A percentile compares a stretch with the other conserved stretches of the same genome.
Evolutionary conservation across 2,113 vertebrate species (phyloP).

Genomic region (Physeter macrocephalus): DNA sequence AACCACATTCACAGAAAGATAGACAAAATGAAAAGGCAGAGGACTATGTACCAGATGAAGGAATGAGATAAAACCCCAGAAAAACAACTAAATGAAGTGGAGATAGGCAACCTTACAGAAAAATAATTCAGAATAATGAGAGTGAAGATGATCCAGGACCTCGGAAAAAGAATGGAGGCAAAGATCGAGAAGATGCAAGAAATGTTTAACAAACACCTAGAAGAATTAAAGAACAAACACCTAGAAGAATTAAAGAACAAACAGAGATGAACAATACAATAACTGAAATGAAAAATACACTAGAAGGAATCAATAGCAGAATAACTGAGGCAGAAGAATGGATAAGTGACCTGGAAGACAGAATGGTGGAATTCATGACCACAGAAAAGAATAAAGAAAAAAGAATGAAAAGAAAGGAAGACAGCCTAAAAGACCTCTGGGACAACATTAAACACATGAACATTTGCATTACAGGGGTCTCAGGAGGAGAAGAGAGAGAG

Average conservation of each 20-base stretch:
- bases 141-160: background rate
- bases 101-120: background rate
- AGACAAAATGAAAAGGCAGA: no score
- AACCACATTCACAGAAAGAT: no score
- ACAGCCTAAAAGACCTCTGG: background rate
- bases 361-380: background rate
- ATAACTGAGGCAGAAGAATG: background rate
- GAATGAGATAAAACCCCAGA: background rate
- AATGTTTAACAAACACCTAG: no score
- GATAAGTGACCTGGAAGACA: background rate
- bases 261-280: background rate
- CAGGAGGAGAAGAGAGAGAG: no score
- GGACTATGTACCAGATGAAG: no score
- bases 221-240: no score
- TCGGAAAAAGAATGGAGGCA: background rate
- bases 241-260: no score
- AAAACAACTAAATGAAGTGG: background rate
- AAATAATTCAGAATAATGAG: background rate
- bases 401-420: background rate
- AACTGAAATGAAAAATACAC: background rate
- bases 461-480: no score
- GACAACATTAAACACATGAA: no score
- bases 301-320: background rate
- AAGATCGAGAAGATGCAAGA: background rate
- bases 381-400: background rate